Conservation (phyloP, 2,113 vertebrate genomes). For the Nycticorax nycticorax region DNA sequence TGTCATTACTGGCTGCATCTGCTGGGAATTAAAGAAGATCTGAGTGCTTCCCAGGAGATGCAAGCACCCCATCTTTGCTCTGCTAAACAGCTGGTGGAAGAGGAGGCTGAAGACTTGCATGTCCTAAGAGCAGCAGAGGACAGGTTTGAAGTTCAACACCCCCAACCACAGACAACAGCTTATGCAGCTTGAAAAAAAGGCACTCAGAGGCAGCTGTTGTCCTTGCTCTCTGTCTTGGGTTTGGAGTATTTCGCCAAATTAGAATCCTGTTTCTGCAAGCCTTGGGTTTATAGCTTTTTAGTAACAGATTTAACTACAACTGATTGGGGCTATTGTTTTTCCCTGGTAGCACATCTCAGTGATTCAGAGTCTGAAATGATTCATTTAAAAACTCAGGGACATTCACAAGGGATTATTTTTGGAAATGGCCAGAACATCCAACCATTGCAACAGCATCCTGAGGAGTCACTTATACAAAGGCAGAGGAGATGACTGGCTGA, state of each 20-base stretch:
- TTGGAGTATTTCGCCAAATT: background rate
- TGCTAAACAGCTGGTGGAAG: background rate
- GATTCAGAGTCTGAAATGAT: constrained; percentile 15
- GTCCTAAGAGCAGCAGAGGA: background rate
- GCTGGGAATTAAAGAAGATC: background rate
- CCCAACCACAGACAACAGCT: background rate
- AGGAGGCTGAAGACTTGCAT: background rate
- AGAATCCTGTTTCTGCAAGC: background rate
- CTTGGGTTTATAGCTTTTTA: background rate
- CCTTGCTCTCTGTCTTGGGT: background rate
- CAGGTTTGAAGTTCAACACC: background rate
- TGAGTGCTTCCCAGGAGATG: background rate
- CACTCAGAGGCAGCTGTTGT: background rate
- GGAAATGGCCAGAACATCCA: background rate
- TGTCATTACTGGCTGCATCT: background rate
- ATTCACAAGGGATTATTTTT: background rate
- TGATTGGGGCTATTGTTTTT: constrained; percentile 16
- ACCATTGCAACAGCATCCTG: background rate
- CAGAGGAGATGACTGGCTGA: background rate
- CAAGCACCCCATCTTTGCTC: background rate
- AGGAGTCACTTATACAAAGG: background rate
- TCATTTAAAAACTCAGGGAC: background rate
- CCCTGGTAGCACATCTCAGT: background rate
- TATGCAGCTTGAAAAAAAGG: background rate
- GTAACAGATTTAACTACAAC: background rate